phyloP scores from a whole-genome alignment of 2,797 vertebrate species.

The Phoxinus dragarum region DNA sequence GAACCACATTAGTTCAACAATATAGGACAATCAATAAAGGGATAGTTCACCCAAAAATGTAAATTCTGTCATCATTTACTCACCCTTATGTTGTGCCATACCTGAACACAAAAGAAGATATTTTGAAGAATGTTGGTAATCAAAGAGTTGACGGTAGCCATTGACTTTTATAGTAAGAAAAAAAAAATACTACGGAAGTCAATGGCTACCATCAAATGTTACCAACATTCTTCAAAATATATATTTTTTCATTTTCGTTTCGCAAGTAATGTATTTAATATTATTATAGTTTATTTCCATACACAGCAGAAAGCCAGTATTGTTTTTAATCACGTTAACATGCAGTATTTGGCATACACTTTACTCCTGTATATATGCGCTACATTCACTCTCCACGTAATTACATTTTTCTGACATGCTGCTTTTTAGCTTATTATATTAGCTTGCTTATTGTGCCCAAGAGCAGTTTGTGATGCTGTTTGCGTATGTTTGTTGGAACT shows the following conservation, averaged over 20 bases:
- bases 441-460: too few relatives aligned
- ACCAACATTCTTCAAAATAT: too few relatives aligned
- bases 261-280: too few relatives aligned
- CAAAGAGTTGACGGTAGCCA: neutral
- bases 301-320: too few relatives aligned
- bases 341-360: too few relatives aligned
- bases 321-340: too few relatives aligned
- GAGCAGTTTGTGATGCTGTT: neutral
- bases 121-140: neutral
- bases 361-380: too few relatives aligned
- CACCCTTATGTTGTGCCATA: neutral
- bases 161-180: neutral
- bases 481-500: neutral
- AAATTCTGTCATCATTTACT: neutral
- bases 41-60: neutral
- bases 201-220: neutral
- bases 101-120: neutral
- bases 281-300: too few relatives aligned
- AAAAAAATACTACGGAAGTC: neutral
- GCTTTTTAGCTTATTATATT: too few relatives aligned
- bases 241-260: too few relatives aligned
- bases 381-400: too few relatives aligned
- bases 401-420: too few relatives aligned
- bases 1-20: neutral
- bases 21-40: neutral